Evolutionary conservation across 2,888 invertebrate genomes (phyloP).

Genomic region (Nineta flava): DNA sequence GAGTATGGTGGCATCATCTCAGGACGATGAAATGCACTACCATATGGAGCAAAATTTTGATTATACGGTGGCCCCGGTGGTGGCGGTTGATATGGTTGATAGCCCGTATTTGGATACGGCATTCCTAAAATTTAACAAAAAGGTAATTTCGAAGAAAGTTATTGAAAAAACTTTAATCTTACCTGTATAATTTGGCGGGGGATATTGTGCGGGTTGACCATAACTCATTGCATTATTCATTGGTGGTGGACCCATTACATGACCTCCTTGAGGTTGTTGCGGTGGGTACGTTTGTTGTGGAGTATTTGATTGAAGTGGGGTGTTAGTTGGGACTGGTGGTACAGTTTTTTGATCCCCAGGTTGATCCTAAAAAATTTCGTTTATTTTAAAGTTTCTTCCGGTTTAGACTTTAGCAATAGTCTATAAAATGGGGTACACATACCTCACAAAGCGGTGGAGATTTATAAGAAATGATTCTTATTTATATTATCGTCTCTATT

Average conservation of each 20-base stretch:
- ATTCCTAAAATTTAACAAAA: conserved; percentile 6
- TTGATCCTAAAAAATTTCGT: no score
- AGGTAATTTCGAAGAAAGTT: background rate
- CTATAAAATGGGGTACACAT: no score
- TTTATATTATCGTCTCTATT: no score
- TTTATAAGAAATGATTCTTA: no score
- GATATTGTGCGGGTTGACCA: conserved; percentile 10
- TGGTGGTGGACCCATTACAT: conserved; percentile 4
- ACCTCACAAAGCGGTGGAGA: no score
- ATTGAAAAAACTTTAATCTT: background rate
- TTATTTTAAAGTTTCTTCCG: no score
- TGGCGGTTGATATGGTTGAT: conserved; percentile 9
- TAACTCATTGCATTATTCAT: conserved; percentile 7
- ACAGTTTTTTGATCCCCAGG: no score
- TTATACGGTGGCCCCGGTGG: conserved; percentile 6
- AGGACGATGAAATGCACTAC: conserved; percentile 10
- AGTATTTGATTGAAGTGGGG: background rate
- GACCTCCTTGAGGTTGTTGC: conserved; percentile 1
- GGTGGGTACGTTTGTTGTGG: background rate
- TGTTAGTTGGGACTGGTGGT: background rate
- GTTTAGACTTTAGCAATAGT: no score
- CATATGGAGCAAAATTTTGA: conserved; percentile 6
- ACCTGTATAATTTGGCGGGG: conserved; percentile 10
- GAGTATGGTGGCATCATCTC: conserved; percentile 7
- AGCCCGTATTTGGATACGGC: conserved; percentile 8